Base-by-base conservation (phyloP, 2,888 invertebrate species). In the Athalia cordata region DNA sequence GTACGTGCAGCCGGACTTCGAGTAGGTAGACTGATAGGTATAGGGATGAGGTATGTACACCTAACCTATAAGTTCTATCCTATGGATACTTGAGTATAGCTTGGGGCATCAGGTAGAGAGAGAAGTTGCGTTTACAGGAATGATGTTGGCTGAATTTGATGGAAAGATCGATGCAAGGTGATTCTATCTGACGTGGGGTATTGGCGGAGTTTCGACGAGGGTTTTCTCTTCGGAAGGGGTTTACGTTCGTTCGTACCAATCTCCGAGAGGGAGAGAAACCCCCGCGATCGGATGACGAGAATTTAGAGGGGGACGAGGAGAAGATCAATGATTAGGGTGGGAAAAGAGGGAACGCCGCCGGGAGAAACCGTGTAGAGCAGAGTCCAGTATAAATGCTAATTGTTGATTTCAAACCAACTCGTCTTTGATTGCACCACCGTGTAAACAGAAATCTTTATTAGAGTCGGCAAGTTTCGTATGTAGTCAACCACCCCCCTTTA, bases 321-420 rank as follows among this genome's bases (percentile, higher is more conserved):
- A 11, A 6, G 61, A 61, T 4, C 7, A 61, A 61, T 13, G 61
- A 61, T 15, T 5, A 6, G 47, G 61, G 61, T 8, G 4, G 13
- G n/a, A 6, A 65, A 7, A 65, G 8, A 15, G 11, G 67, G 52
- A 52, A 67, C 29, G 50, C 43, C 29, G 50, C 43, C 7, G 4
- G 64, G 52, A 3, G 8, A 59, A n/a, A 5, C 11, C 11, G 47
- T n/a, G 47, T 6, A 0, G 3, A 15, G 49, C 45, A 59, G 47
- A 75, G 75, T 64, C 62, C 50, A 62, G 75, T 62, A 62, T 75
- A 62, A 75, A 75, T 75, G 75, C 62, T 75, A 75, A 75, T 75
- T 47, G 62, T 62, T 50, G 64, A 50, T 75, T 75, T 62, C 75
- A 75, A 29, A 75, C 62, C 75, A 75, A 75, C 61, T 59, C 75